Evolutionary conservation across 2,888 invertebrate genomes (phyloP).

Genomic region (Mimumesa dahlbomi): DNA sequence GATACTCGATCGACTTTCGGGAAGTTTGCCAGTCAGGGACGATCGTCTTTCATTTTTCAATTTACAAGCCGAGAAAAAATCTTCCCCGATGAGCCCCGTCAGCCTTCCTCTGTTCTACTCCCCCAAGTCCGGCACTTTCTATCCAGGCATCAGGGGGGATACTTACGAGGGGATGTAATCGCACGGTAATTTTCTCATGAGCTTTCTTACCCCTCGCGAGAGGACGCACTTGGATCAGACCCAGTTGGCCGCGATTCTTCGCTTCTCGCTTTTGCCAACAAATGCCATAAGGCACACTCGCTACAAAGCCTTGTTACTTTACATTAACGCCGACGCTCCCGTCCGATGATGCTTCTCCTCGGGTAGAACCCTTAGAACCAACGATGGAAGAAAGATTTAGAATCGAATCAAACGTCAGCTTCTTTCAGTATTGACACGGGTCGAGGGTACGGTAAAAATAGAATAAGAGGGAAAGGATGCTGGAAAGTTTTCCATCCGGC

Average conservation of each 20-base stretch:
- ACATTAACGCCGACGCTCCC: conserved; percentile 42
- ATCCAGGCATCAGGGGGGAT: conserved; percentile 31
- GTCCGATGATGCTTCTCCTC: conserved; percentile 15
- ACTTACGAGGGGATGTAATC: conserved; percentile 70
- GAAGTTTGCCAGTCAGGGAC: conserved; percentile 68
- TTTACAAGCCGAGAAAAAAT: conserved; percentile 52
- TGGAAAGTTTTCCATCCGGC: background rate
- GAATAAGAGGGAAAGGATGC: background rate
- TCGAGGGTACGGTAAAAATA: conserved; percentile 35
- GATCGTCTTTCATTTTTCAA: conserved; percentile 66
- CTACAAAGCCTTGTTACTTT: conserved; percentile 47
- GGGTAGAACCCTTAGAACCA: conserved; percentile 28
- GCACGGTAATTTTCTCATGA: conserved; percentile 74
- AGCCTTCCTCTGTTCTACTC: conserved; percentile 15
- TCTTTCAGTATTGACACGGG: background rate
- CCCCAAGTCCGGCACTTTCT: conserved; percentile 38
- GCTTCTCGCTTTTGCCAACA: conserved; percentile 70
- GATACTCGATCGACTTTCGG: conserved; percentile 52
- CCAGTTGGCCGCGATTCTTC: conserved; percentile 73
- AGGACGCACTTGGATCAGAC: conserved; percentile 72
- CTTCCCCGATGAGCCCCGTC: conserved; percentile 18
- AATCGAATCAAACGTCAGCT: conserved; percentile 19
- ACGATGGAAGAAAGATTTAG: conserved; percentile 36
- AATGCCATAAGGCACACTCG: conserved; percentile 62
- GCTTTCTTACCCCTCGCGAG: conserved; percentile 60